Evolutionary conservation across 2,797 vertebrate genomes (phyloP), one percentile per base, ranked within the genome.

Genomic region (Lateolabrax maculatus): DNA sequence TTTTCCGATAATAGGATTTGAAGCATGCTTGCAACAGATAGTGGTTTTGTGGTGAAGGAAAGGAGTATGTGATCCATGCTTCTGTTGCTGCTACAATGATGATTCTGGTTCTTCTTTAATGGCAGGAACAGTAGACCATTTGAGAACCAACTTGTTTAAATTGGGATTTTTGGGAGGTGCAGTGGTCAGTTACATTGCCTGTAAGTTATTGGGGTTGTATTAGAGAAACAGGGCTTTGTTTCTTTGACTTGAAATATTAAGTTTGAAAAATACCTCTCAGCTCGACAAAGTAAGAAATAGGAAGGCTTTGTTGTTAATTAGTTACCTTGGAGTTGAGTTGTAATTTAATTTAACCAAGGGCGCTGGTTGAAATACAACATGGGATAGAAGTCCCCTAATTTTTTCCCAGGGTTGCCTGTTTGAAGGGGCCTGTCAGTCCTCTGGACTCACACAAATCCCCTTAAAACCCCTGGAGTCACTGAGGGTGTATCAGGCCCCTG

Each of bases 1-100:
- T 92, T 93, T 94, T 92, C 86, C 89, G 72, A 93, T 94, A 93
- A 93, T 92, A 92, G 86, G 87, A 94, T 93, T 90, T 92, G 92
- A 93, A 92, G 89, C 84, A 76, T 91, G 84, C 87, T 89, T 85
- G 89, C 91, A 90, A 82, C 85, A 89, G 89, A 92, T 90, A 88
- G 93, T 85, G 87, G 90, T 92, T 90, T 90, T 92, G 91, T 92
- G 88, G 91, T 86, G 79, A 90, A 75, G 81, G 82, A 76, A 88
- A 85, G 71, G 76, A 92, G 80, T 87, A 77, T 56, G 78, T 73
- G 87, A 85, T 89, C 67, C 78, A n/a, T 79, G 80, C 81, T 77
- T 82, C 81, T 88, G 85, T 41, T 31, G 19, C 57, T 48, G 39
- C n/a, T 48, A 63, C 19, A 2, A 39, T 75, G 43, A 44, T 61